Percentiles rank a stretch among this genome's conserved stretches.
These are phyloP conservation scores for Drosophila repleta DNA, from an alignment of 1,140 invertebrate genomes.

Conservation along the genomic window DNA sequence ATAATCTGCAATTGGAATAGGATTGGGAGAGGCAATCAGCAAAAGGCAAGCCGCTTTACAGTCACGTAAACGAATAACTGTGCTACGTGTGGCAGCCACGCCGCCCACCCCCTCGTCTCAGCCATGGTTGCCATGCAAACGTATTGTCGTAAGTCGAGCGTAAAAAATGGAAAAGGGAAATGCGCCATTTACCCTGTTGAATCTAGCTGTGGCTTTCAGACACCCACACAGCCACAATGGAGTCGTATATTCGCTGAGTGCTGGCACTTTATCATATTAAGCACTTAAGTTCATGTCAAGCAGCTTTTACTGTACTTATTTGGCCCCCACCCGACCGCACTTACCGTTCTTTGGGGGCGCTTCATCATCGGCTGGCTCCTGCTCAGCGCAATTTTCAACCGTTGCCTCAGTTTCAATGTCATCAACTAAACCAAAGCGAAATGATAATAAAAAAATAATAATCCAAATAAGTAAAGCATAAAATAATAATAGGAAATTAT, in stretches of 20 bases:
- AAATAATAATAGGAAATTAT: constrained; percentile 53
- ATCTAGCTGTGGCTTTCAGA: constrained; percentile 28
- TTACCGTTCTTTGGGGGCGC: constrained; percentile 83
- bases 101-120: background rate
- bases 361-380: constrained; percentile 45
- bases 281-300: constrained; percentile 78
- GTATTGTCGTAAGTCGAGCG: constrained; percentile 68
- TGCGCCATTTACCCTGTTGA: constrained; percentile 68
- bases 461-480: constrained; percentile 36
- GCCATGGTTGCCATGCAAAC: constrained; percentile 61
- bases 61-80: constrained; percentile 75
- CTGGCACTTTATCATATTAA: constrained; percentile 81
- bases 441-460: constrained; percentile 30
- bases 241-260: constrained; percentile 50
- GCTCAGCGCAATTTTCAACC: constrained; percentile 48
- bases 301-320: constrained; percentile 54
- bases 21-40: constrained; percentile 53
- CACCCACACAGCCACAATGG: constrained; percentile 17
- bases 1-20: constrained; percentile 85
- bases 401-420: constrained; percentile 58
- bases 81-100: constrained; percentile 49
- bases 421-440: constrained; percentile 53
- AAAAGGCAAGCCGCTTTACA: constrained; percentile 51
- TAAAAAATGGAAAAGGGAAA: constrained; percentile 81
- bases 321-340: constrained; percentile 36